Evolutionary conservation across 2,797 vertebrate species (phyloP).

Genomic region (Syngnathus rostellatus): DNA sequence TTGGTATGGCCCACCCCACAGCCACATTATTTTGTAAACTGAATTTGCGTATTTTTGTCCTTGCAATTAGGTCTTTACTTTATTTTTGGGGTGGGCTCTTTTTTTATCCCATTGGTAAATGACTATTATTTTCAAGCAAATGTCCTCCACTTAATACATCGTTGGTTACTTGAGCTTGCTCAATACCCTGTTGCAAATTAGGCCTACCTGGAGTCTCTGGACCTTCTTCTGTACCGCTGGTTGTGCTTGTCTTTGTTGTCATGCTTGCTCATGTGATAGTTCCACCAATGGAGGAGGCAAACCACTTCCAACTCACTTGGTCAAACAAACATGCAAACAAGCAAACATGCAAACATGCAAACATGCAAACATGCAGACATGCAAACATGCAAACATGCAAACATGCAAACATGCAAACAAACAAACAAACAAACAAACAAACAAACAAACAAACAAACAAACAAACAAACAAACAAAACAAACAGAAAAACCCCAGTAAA

Average conservation of each 20-base stretch:
- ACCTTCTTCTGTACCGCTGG: not conserved
- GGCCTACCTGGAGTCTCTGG: not conserved
- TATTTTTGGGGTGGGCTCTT: too few species aligned
- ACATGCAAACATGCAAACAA: too few species aligned
- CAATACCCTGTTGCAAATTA: constrained; percentile 27
- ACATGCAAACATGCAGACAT: too few species aligned
- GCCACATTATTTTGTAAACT: not conserved
- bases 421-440: too few species aligned
- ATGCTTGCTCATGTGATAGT: not conserved
- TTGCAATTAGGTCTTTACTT: not conserved
- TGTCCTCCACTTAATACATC: constrained; percentile 6
- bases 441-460: too few species aligned
- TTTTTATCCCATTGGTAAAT: too few species aligned
- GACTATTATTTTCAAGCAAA: not conserved
- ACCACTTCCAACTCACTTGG: not conserved
- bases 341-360: too few species aligned
- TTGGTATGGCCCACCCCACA: not conserved
- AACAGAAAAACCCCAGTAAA: not conserved
- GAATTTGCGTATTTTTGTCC: not conserved
- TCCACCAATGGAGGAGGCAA: not conserved
- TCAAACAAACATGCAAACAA: too few species aligned
- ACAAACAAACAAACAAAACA: not conserved
- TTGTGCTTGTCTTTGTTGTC: constrained; percentile 2
- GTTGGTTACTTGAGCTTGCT: constrained; percentile 21
- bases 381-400: too few species aligned